phyloP scores from a whole-genome alignment of 2,113 vertebrate genomes.

The Microtus oregoni region DNA sequence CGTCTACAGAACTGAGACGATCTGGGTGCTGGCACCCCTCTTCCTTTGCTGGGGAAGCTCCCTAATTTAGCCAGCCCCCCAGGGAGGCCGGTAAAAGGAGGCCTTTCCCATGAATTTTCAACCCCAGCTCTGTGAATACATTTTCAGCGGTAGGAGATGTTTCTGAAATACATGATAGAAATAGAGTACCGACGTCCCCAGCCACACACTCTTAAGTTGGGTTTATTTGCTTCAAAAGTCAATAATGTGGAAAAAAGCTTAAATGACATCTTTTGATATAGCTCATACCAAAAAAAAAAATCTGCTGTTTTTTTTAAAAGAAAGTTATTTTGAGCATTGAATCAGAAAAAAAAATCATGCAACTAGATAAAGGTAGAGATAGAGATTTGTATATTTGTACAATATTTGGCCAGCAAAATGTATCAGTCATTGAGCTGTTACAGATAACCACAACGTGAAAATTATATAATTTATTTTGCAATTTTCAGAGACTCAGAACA shows the following conservation, averaged over 20 bases:
- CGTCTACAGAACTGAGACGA: not conserved
- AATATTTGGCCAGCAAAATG: not conserved
- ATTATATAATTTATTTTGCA: conserved; percentile 22
- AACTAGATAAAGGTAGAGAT: not conserved
- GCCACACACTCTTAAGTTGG: conserved; percentile 39
- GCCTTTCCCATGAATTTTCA: not conserved
- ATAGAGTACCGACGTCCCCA: not conserved
- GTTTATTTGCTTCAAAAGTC: conserved; percentile 30
- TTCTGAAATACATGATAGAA: conserved; percentile 29
- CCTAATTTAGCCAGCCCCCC: not conserved
- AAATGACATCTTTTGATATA: not conserved
- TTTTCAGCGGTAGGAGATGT: not conserved
- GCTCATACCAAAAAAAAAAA: conserved; percentile 2
- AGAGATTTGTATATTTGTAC: not conserved
- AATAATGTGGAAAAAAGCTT: conserved; percentile 29
- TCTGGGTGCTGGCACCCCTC: not conserved
- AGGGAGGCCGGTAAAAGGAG: not conserved
- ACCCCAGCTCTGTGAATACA: not conserved
- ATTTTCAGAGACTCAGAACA: conserved; percentile 35
- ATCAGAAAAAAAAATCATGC: not conserved
- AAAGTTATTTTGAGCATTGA: conserved; percentile 10
- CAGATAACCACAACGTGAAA: not conserved
- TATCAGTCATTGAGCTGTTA: not conserved
- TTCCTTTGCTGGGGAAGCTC: not conserved
- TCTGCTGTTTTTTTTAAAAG: conserved; percentile 14